Percentiles rank a stretch among this genome's conserved stretches.
Evolutionary conservation across 53 echinoderm and acorn worm species (phyloP).

Genomic region (Echinarachnius parma): DNA sequence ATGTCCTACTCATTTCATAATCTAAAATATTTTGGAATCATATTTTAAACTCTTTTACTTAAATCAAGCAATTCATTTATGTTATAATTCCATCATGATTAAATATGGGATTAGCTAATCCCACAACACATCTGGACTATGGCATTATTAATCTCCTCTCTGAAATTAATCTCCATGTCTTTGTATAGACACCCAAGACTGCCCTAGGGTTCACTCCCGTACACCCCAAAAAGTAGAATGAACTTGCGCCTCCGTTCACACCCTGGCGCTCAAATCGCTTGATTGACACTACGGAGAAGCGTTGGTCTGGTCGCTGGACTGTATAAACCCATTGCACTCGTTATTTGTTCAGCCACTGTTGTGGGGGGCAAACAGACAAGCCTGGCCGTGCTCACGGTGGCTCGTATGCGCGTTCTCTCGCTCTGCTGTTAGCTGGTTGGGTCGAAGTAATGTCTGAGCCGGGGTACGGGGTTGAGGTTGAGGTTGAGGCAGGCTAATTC

Average conservation of each 20-base stretch:
- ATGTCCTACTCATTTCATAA: too few relatives aligned
- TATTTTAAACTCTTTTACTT: too few relatives aligned
- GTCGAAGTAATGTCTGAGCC: too few relatives aligned
- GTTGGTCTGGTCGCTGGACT: slow-evolving; percentile 45
- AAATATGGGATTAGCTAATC: too few relatives aligned
- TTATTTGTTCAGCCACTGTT: slow-evolving; percentile 48
- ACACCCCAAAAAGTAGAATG: slow-evolving; percentile 73
- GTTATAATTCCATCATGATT: too few relatives aligned
- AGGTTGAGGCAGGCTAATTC: slow-evolving; percentile 67
- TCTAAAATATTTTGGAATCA: too few relatives aligned
- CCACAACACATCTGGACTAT: too few relatives aligned
- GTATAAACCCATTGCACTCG: slow-evolving; percentile 44
- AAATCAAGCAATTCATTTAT: too few relatives aligned
- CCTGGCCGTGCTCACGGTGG: neutral
- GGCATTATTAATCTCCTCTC: too few relatives aligned
- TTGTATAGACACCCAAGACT: neutral
- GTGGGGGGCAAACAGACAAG: slow-evolving; percentile 35
- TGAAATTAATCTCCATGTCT: too few relatives aligned
- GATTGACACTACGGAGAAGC: slow-evolving; percentile 60
- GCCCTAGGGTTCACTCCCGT: slow-evolving; percentile 61
- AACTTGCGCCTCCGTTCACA: slow-evolving; percentile 63
- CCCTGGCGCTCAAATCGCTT: slow-evolving; percentile 51
- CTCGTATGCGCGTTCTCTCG: neutral
- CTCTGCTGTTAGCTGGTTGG: neutral
- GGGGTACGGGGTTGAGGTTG: too few relatives aligned